Evolutionary conservation across 2,888 invertebrate genomes (phyloP).

Genomic region (Thecocarcelia acutangulata): DNA sequence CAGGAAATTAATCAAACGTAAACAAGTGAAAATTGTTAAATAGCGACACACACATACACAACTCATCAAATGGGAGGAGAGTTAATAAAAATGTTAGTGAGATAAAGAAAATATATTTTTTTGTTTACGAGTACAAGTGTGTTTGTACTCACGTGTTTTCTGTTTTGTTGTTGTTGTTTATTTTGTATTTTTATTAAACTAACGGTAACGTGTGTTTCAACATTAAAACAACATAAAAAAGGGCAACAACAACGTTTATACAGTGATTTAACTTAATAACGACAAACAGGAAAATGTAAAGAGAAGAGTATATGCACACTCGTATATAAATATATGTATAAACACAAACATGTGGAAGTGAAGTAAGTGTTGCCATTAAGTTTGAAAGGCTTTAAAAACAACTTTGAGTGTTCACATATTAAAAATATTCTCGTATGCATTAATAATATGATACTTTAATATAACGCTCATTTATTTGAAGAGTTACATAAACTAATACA

Average conservation of each 20-base stretch:
- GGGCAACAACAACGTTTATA: background rate
- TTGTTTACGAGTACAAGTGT: background rate
- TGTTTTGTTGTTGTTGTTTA: background rate
- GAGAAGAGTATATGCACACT: too few relatives aligned
- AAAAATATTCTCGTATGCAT: too few relatives aligned
- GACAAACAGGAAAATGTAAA: too few relatives aligned
- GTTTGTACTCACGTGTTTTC: constrained; percentile 43
- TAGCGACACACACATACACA: background rate
- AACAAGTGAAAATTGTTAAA: constrained; percentile 8
- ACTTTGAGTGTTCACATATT: too few relatives aligned
- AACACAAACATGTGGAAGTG: too few relatives aligned
- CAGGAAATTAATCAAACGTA: constrained; percentile 48
- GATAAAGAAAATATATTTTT: constrained; percentile 18
- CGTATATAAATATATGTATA: too few relatives aligned
- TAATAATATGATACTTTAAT: too few relatives aligned
- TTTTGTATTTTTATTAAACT: background rate
- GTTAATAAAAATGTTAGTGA: constrained; percentile 29
- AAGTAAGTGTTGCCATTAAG: too few relatives aligned
- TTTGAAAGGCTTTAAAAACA: too few relatives aligned
- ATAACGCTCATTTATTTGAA: too few relatives aligned
- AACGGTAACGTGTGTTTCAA: constrained; percentile 53
- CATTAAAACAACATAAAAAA: constrained; percentile 23
- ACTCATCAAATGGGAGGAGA: background rate
- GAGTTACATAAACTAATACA: too few relatives aligned
- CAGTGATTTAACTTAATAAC: too few relatives aligned